Evolutionary conservation across 2,113 vertebrate genomes (phyloP).

Genomic region (Aythya baeri): DNA sequence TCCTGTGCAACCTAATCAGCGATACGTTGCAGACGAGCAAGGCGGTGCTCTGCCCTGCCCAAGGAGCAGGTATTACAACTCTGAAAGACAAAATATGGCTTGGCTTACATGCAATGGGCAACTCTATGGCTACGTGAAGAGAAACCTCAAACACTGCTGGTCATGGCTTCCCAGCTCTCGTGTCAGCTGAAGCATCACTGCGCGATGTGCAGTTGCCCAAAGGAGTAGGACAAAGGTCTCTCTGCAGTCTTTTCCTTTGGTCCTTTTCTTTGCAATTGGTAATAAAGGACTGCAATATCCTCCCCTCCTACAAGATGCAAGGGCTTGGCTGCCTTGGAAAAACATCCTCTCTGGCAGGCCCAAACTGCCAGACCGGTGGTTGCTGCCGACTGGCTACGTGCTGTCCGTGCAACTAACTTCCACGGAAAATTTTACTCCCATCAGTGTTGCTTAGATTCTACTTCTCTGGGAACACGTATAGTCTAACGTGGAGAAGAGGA

Average conservation of each 20-base stretch:
- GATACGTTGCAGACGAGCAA: background rate
- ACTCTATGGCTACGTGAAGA: background rate
- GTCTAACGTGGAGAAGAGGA: background rate
- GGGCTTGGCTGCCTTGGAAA: background rate
- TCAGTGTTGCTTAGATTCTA: background rate
- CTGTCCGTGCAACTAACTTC: slow-evolving; percentile 6
- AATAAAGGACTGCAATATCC: background rate
- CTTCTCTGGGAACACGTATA: background rate
- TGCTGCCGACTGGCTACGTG: slow-evolving; percentile 26
- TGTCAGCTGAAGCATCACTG: background rate
- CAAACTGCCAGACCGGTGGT: background rate
- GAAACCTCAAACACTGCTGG: slow-evolving; percentile 16
- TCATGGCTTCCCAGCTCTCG: background rate
- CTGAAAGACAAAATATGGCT: background rate
- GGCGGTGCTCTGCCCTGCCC: slow-evolving; percentile 24
- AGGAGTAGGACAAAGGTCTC: background rate
- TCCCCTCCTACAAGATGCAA: background rate
- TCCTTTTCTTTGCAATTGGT: background rate
- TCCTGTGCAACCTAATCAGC: background rate
- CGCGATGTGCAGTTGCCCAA: rapidly evolving
- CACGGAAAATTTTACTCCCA: background rate
- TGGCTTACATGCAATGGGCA: background rate
- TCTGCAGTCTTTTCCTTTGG: background rate
- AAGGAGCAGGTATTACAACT: background rate
- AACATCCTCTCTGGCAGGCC: background rate